A percentile compares a stretch with the other conserved stretches of the same genome.
These are phyloP conservation scores for Cyanoliseus patagonus DNA, from an alignment of 2,113 vertebrate species.

Conservation along the genomic window DNA sequence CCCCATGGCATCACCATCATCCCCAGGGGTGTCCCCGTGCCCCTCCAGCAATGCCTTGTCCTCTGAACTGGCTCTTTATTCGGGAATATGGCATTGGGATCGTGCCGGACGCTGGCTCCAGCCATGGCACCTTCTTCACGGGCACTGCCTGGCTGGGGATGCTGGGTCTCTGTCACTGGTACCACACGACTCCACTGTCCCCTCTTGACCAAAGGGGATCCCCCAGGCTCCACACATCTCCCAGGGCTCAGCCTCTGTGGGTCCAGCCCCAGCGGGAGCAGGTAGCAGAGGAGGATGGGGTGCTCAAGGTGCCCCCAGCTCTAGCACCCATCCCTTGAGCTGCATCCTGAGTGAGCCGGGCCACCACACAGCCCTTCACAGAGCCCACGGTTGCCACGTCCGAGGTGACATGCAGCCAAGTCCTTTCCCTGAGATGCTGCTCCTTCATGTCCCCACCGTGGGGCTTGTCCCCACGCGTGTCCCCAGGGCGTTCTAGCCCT, in stretches of 20 bases:
- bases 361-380: fast-evolving
- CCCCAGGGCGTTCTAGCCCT: conserved; percentile 48
- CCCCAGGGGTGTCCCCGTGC: neutral
- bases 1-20: neutral
- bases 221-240: fast-evolving
- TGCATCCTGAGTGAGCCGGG: fast-evolving
- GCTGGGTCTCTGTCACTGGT: fast-evolving
- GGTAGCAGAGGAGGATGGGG: neutral
- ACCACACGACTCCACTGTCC: neutral
- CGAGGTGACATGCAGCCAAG: fast-evolving
- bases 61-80: neutral
- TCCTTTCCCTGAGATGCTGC: neutral
- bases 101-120: neutral
- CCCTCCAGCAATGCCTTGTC: neutral
- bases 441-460: neutral
- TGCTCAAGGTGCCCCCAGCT: neutral
- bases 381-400: neutral
- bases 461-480: fast-evolving
- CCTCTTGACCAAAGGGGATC: neutral
- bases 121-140: fast-evolving
- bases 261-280: fast-evolving
- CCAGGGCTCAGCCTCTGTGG: fast-evolving
- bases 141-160: neutral
- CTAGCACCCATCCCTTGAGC: neutral
- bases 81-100: fast-evolving